Evolutionary conservation across 2,113 vertebrate genomes (phyloP).

Genomic region (Haemorhous mexicanus): DNA sequence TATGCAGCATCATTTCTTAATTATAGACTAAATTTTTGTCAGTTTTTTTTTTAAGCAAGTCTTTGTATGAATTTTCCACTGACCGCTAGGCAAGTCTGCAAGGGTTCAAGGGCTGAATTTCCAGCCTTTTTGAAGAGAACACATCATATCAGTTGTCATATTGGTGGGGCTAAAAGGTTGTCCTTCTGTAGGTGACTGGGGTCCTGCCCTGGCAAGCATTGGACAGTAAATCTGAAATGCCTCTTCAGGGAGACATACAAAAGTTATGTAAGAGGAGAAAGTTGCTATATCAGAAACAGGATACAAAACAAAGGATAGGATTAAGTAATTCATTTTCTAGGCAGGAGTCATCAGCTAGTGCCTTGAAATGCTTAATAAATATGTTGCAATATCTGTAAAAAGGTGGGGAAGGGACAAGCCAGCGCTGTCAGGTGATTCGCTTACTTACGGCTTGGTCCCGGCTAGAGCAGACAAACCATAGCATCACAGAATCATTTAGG

Average conservation of each 20-base stretch:
- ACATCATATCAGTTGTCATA: neutral
- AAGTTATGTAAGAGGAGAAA: accelerated
- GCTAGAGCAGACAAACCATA: neutral
- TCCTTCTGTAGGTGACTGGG: neutral
- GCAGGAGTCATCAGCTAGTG: neutral
- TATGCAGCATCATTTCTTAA: neutral
- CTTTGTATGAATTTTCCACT: neutral
- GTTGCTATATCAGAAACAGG: neutral
- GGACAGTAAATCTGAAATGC: neutral
- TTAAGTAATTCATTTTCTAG: neutral
- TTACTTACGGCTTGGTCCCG: neutral
- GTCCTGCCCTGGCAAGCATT: accelerated
- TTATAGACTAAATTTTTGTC: neutral
- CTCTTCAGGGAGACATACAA: neutral
- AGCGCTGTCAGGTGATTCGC: neutral
- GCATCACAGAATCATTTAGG: neutral
- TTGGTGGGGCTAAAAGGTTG: neutral
- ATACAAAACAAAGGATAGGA: neutral
- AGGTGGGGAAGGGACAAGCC: neutral
- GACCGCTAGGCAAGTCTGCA: neutral
- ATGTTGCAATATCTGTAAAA: neutral
- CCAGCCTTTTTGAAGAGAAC: neutral
- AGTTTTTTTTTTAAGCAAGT: neutral
- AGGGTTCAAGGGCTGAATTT: neutral
- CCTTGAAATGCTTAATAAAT: neutral